Evolutionary conservation across 2,888 invertebrate species (phyloP).

Genomic region (Cylindroiulus punctatus): DNA sequence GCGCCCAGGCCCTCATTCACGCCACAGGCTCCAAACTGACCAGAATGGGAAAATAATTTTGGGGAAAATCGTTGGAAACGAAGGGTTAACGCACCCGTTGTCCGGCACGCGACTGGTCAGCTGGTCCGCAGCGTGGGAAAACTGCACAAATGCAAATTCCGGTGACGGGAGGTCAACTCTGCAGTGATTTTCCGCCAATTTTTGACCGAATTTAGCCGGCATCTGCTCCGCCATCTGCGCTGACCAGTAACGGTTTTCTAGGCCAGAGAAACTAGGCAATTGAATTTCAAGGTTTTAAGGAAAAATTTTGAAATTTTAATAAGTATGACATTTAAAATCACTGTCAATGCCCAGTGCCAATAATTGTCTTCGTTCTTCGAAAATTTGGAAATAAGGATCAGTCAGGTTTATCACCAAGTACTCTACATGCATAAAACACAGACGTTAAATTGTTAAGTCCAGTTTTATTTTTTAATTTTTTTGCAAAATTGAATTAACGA

Average conservation of each 20-base stretch:
- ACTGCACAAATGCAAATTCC: background rate
- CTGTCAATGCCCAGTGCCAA: no score
- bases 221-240: background rate
- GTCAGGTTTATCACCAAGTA: no score
- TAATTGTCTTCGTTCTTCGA: no score
- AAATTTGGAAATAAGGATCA: no score
- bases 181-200: background rate
- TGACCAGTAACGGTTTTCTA: background rate
- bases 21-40: background rate
- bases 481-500: no score
- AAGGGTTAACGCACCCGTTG: slow-evolving; percentile 5
- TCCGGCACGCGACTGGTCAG: slow-evolving; percentile 10
- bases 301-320: no score
- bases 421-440: no score
- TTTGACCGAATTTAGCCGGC: background rate
- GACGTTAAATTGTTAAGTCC: no score
- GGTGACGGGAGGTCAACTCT: background rate
- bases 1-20: background rate
- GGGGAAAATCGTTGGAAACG: background rate
- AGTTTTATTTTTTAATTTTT: no score
- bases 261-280: no score
- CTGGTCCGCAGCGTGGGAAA: slow-evolving; percentile 5
- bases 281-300: no score
- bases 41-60: background rate
- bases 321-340: no score